Evolutionary conservation across 2,888 invertebrate species (phyloP).

Genomic region (Sinohyriopsis cumingii): DNA sequence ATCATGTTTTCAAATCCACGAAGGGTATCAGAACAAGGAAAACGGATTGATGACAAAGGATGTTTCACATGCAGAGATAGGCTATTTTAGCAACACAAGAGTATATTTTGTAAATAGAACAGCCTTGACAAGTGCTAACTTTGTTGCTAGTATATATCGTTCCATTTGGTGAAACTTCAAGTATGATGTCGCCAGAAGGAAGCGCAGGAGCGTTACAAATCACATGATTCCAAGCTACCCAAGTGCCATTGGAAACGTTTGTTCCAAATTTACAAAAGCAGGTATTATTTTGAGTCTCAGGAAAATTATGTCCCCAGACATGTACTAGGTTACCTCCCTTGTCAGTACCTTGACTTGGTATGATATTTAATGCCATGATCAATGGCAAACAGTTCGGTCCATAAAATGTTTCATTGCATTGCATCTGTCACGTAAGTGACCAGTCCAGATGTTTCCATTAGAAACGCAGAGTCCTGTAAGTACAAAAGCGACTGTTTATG

Average conservation of each 20-base stretch:
- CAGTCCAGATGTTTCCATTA: slow-evolving; percentile 31
- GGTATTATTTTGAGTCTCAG: slow-evolving; percentile 16
- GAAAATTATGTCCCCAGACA: slow-evolving; percentile 41
- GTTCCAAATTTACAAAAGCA: slow-evolving; percentile 35
- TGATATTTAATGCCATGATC: slow-evolving; percentile 21
- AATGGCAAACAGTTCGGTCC: slow-evolving; percentile 40
- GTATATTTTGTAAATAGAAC: too few relatives aligned
- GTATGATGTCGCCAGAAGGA: slow-evolving; percentile 13
- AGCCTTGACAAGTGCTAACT: slow-evolving; percentile 4
- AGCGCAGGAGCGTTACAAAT: too few relatives aligned
- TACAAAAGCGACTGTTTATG: too few relatives aligned
- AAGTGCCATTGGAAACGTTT: slow-evolving; percentile 21
- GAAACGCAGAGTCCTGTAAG: slow-evolving; percentile 34
- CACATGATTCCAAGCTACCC: slow-evolving; percentile 27
- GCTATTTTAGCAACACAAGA: too few relatives aligned
- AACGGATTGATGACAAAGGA: too few relatives aligned
- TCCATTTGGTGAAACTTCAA: slow-evolving; percentile 27
- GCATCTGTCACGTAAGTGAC: slow-evolving; percentile 41
- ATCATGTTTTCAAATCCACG: too few relatives aligned
- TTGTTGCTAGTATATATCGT: slow-evolving; percentile 20
- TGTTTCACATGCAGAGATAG: too few relatives aligned
- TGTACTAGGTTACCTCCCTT: too few relatives aligned
- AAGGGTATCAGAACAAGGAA: too few relatives aligned
- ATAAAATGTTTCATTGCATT: slow-evolving; percentile 38
- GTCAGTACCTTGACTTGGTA: slow-evolving; percentile 34